These are phyloP conservation scores for Nothoprocta perdicaria DNA, from an alignment of 2,113 vertebrate species.

Conservation along the genomic window DNA sequence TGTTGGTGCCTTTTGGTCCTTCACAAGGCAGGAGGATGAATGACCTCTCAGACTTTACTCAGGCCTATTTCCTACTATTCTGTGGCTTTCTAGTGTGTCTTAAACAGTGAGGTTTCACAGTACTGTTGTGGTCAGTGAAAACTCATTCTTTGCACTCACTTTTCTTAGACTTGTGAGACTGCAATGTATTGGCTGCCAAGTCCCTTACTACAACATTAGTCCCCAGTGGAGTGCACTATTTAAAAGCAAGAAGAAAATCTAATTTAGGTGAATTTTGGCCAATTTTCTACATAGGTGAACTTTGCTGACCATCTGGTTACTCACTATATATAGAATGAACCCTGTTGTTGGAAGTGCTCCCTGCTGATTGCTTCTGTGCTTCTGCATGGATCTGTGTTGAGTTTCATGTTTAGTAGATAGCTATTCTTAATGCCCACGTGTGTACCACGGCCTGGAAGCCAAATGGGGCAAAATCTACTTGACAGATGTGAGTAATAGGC, in stretches of 20 bases:
- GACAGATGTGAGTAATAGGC: background rate
- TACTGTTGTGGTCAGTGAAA: background rate
- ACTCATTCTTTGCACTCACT: background rate
- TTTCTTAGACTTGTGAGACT: background rate
- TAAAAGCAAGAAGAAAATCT: background rate
- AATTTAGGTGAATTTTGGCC: background rate
- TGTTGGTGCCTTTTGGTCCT: constrained; percentile 53
- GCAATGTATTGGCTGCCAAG: background rate
- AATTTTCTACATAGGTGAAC: background rate
- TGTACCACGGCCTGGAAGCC: constrained; percentile 13
- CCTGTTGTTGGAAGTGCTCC: background rate
- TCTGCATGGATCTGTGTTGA: background rate
- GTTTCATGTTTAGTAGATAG: background rate
- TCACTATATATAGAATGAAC: background rate
- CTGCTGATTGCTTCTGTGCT: background rate
- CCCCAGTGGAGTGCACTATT: background rate
- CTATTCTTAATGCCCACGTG: background rate
- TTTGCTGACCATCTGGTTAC: background rate
- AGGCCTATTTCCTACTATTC: constrained; percentile 62
- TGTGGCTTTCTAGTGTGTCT: constrained; percentile 36
- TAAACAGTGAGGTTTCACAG: background rate
- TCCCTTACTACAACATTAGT: background rate
- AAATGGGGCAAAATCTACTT: constrained; percentile 7
- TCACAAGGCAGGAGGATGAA: constrained; percentile 61
- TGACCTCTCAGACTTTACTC: constrained; percentile 48